Evolutionary conservation across 2,888 invertebrate species (phyloP).

Genomic region (Apodemia hepburni): DNA sequence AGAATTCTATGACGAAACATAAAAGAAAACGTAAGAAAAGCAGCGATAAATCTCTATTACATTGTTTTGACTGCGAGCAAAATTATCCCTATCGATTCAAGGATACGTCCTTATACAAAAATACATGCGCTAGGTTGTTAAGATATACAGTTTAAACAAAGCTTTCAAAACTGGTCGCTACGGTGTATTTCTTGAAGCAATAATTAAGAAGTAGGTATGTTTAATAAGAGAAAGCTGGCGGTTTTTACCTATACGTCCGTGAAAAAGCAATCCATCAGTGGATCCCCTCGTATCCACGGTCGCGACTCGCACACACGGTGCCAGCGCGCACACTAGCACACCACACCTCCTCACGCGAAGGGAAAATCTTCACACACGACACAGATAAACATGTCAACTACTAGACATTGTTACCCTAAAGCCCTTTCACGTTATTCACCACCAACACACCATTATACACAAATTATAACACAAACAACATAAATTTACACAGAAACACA

Average conservation of each 20-base stretch:
- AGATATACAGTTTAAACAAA: slow-evolving; percentile 50
- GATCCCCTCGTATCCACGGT: slow-evolving; percentile 64
- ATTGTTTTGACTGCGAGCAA: slow-evolving; percentile 37
- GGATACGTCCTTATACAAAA: slow-evolving; percentile 46
- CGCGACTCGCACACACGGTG: slow-evolving; percentile 59
- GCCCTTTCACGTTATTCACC: slow-evolving; percentile 74
- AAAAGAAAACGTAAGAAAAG: slow-evolving; percentile 47
- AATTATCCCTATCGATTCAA: slow-evolving; percentile 55
- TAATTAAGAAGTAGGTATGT: background rate
- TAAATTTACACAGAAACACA: slow-evolving; percentile 69
- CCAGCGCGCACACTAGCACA: slow-evolving; percentile 65
- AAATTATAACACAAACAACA: slow-evolving; percentile 68
- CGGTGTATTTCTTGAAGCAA: background rate
- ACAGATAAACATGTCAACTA: slow-evolving; percentile 81
- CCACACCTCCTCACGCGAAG: slow-evolving; percentile 77
- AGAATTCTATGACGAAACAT: slow-evolving; percentile 53
- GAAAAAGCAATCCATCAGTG: slow-evolving; percentile 78
- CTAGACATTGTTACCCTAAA: slow-evolving; percentile 79
- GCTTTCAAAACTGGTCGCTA: slow-evolving; percentile 35
- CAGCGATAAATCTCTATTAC: slow-evolving; percentile 29
- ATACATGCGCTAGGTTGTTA: slow-evolving; percentile 47
- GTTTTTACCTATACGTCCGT: slow-evolving; percentile 76
- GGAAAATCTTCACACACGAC: slow-evolving; percentile 80
- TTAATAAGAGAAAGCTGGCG: slow-evolving; percentile 31
- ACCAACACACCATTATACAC: slow-evolving; percentile 66